Evolutionary conservation across 2,888 invertebrate species (phyloP), one percentile per base, ranked within the genome.

Genomic region (Meganola albula): DNA sequence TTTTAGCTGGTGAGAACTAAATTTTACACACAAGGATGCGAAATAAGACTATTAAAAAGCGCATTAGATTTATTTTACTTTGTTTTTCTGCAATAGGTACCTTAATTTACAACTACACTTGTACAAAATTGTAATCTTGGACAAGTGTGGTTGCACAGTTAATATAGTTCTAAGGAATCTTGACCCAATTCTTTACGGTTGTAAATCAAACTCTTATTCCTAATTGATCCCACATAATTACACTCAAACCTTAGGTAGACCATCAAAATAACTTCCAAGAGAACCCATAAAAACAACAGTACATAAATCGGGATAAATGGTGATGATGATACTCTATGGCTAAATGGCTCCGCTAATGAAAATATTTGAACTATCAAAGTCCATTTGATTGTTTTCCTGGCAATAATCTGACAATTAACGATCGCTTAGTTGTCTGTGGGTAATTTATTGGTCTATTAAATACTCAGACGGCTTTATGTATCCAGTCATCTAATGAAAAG

Each of bases 331-430:
- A n/a, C 3, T 71, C 65, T 68, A 58, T 49, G 52, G 61, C 49
- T 52, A 56, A 56, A 58, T 57, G 53, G 48, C 45, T 51, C 48
- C 45, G 50, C 58, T 70, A 71, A 73, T 72, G 72, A 69, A 71
- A 74, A 68, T 67, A 65, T 73, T 74, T 66, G 41, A 53, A 47
- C 53, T 48, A 65, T 69, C 60, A 64, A 65, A 66, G 54, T 58
- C 63, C 47, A 49, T 63, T 68, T 65, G 57, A 75, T 75, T 74
- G 72, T 73, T 70, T 72, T 64, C 63, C 54, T 54, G 46, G 37
- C 53, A 48, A 56, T 63, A 64, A 55, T 51, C 45, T 40, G 65
- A 63, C 63, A 60, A 63, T 60, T 60, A 58, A 56, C 36, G 47
- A 48, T 50, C 34, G 38, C 31, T 36, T 39, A 39, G 40, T 36